These are phyloP conservation scores for Bellardia bayeri DNA, from an alignment of 2,888 invertebrate genomes.

Conservation along the genomic window DNA sequence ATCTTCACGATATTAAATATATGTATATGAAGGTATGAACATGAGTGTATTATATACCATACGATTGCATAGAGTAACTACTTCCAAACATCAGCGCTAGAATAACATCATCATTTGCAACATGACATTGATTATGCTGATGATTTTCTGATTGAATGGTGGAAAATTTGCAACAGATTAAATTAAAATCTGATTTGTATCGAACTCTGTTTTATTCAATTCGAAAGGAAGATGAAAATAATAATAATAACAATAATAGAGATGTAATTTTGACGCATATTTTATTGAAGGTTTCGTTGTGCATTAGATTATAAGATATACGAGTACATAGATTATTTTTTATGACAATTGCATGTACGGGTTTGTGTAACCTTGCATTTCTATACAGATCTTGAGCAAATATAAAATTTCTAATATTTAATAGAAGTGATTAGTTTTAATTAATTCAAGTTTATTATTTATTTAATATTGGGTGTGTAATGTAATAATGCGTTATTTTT, in stretches of 20 bases:
- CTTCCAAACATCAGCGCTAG: background rate
- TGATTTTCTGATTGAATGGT: constrained; percentile 66
- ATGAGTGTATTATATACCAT: constrained; percentile 10
- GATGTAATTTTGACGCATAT: background rate
- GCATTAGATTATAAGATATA: constrained; percentile 11
- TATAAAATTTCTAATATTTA: background rate
- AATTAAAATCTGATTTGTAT: constrained; percentile 55
- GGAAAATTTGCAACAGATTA: constrained; percentile 58
- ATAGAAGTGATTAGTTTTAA: too few species aligned
- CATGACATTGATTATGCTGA: constrained; percentile 61
- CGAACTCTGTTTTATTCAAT: constrained; percentile 24
- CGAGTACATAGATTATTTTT: background rate
- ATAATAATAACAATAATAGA: background rate
- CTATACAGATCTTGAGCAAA: background rate
- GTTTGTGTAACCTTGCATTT: background rate
- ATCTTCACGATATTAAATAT: background rate
- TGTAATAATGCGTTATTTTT: too few species aligned
- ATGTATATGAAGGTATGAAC: background rate
- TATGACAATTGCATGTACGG: background rate
- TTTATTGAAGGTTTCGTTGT: constrained; percentile 28
- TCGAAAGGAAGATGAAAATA: background rate
- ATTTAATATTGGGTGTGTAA: too few species aligned
- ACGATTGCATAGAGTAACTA: background rate
- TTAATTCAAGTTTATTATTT: too few species aligned
- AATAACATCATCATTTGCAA: background rate